Conservation (phyloP, 2,888 invertebrate species). For the Polietes domitor region DNA sequence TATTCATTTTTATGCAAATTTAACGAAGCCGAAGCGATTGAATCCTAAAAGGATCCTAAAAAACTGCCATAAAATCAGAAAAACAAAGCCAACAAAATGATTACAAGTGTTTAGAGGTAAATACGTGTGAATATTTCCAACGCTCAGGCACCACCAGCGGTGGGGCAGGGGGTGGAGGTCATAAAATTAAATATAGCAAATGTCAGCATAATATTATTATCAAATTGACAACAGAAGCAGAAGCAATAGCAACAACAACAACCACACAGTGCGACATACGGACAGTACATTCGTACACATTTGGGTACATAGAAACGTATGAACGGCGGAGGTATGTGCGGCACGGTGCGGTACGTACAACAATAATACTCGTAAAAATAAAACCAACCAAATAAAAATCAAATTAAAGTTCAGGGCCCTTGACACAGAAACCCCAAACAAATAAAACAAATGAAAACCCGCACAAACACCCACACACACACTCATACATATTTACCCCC, state of each 20-base stretch:
- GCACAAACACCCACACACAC: constrained; percentile 24
- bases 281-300: too few species aligned
- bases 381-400: constrained; percentile 69
- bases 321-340: constrained; percentile 71
- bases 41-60: constrained; percentile 50
- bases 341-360: constrained; percentile 47
- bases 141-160: neutral
- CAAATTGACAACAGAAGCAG: too few species aligned
- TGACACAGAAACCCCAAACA: constrained; percentile 60
- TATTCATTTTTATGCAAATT: constrained; percentile 65
- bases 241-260: constrained; percentile 48
- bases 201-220: constrained; percentile 66
- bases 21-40: constrained; percentile 56
- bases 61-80: constrained; percentile 37
- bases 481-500: constrained; percentile 31
- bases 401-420: constrained; percentile 67
- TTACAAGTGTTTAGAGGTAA: constrained; percentile 66
- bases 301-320: too few species aligned
- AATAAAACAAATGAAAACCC: constrained; percentile 17
- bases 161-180: constrained; percentile 20
- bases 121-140: constrained; percentile 65
- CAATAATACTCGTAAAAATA: constrained; percentile 64
- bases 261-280: too few species aligned
- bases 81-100: constrained; percentile 49
- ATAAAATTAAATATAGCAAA: constrained; percentile 68